These are phyloP conservation scores for Drosophila orena DNA, from an alignment of 1,140 invertebrate species.

Conservation along the genomic window DNA sequence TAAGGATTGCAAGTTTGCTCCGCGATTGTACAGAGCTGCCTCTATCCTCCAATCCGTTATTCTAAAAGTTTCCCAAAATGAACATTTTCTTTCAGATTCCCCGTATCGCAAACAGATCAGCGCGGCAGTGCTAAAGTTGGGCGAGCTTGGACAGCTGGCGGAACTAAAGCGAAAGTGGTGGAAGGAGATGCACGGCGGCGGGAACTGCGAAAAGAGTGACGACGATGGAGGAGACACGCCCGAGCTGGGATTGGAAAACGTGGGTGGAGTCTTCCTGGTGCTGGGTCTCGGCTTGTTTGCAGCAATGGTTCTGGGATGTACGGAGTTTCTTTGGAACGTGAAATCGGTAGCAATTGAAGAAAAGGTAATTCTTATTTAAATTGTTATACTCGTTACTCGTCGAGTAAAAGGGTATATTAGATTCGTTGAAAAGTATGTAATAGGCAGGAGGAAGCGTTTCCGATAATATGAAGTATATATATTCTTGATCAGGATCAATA, in stretches of 20 bases:
- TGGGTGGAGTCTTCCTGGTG: conserved; percentile 91
- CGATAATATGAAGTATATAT: no score
- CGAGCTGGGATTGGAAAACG: conserved; percentile 87
- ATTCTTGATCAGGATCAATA: no score
- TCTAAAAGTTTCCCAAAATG: no score
- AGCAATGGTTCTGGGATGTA: conserved; percentile 86
- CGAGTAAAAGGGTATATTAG: no score
- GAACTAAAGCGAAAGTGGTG: conserved; percentile 94
- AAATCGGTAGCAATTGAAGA: conserved; percentile 85
- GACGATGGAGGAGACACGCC: conserved; percentile 75
- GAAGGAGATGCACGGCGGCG: conserved; percentile 87
- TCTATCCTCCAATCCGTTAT: no score
- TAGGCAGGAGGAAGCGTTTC: no score
- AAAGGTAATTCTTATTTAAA: conserved; percentile 50
- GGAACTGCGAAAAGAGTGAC: conserved; percentile 58
- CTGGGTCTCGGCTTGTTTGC: conserved; percentile 86
- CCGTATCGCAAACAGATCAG: conserved; percentile 89
- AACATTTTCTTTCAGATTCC: conserved; percentile 86
- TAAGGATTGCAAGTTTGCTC: no score
- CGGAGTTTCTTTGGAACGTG: conserved; percentile 89
- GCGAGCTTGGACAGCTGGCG: conserved; percentile 90
- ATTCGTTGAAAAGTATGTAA: no score
- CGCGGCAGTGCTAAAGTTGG: conserved; percentile 90
- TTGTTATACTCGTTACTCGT: no score
- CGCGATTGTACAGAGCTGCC: no score